phyloP scores from a whole-genome alignment of 2,888 invertebrate species.

The Escarpia spicata region DNA sequence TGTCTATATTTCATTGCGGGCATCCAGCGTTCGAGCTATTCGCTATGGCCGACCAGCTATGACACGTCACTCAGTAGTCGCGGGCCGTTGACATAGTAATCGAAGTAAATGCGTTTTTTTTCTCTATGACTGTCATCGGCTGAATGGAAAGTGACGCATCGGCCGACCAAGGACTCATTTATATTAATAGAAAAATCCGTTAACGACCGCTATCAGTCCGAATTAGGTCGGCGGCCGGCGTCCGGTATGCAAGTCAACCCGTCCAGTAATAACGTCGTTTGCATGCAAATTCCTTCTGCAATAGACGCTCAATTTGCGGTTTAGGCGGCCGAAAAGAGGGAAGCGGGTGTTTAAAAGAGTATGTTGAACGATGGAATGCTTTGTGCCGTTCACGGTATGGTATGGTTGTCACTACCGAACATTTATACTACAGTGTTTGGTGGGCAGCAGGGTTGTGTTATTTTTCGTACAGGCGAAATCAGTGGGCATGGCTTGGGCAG shows the following conservation, averaged over 20 bases:
- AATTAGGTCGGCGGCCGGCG: background rate
- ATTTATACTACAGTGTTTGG: too few relatives aligned
- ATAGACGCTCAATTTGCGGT: background rate
- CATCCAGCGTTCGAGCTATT: too few relatives aligned
- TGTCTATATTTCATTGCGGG: too few relatives aligned
- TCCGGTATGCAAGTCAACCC: background rate
- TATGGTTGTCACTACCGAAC: background rate
- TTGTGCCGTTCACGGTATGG: background rate
- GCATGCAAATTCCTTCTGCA: background rate
- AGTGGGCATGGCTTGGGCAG: background rate
- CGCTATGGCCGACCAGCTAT: background rate
- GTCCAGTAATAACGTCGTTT: background rate
- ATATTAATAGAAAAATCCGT: background rate
- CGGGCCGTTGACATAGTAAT: background rate
- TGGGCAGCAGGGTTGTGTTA: background rate
- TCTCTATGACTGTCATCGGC: slow-evolving; percentile 1
- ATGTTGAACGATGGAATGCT: background rate
- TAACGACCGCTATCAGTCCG: background rate
- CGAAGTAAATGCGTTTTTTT: background rate
- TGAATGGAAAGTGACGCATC: background rate
- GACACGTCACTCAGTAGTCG: background rate
- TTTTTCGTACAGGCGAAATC: background rate
- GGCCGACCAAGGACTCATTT: background rate
- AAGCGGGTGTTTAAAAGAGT: background rate
- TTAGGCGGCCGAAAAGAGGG: background rate